phyloP scores from a whole-genome alignment of 2,797 vertebrate genomes.

The Sibirionetta formosa region DNA sequence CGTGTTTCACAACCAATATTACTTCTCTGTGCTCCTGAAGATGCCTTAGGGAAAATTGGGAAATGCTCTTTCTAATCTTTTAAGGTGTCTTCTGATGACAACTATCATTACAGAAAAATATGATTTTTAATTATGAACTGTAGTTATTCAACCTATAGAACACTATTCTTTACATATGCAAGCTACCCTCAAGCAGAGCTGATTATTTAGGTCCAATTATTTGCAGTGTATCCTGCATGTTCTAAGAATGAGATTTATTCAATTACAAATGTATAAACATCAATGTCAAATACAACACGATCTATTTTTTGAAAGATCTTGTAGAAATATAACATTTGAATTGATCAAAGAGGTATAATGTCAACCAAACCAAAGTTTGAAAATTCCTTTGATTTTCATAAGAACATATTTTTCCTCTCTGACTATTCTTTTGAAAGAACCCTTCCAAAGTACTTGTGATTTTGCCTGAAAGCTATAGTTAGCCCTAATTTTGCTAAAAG shows the following conservation, averaged over 20 bases:
- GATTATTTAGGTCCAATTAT: neutral
- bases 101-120: neutral
- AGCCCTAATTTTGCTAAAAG: neutral
- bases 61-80: constrained; percentile 13
- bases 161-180: neutral
- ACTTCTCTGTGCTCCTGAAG: neutral
- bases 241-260: neutral
- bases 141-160: neutral
- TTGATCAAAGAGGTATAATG: neutral
- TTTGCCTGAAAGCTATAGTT: constrained; percentile 21
- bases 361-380: neutral
- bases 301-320: neutral
- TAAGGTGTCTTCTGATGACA: neutral
- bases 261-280: neutral
- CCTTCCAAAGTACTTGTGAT: neutral
- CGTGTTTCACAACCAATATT: neutral
- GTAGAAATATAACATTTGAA: neutral
- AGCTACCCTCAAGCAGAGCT: neutral
- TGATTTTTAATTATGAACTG: neutral
- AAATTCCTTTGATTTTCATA: neutral
- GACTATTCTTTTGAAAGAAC: neutral
- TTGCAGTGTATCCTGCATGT: too few relatives aligned
- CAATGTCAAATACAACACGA: neutral
- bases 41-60: neutral
- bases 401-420: neutral